Base-by-base conservation (phyloP, 2,797 vertebrate genomes). In the Esox lucius region DNA sequence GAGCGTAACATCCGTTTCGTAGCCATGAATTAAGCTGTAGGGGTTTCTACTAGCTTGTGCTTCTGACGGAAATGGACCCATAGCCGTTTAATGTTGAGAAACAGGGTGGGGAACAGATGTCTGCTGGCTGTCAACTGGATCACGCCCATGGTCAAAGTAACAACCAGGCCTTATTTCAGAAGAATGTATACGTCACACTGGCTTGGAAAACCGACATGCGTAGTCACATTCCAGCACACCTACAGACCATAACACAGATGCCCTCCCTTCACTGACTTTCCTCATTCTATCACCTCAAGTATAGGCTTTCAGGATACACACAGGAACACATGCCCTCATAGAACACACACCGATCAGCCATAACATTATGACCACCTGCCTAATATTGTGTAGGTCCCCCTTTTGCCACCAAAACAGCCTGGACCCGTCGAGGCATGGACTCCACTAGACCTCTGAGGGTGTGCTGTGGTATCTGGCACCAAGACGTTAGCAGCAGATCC, bases 111-210 rank as follows among this genome's bases (percentile, higher is more conserved):
- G 35, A 15, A 56, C 5, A 39, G 19, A 71, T 7, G n/a, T 42
- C 31, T 15, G 53, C 56, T 56, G 28, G 62, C 26, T 65, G 62
- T 66, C 64, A 72, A 80, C 66, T 75, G 74, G 68, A 72, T 79
- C 76, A 83, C 26, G 68, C 71, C 68, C 42, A 61, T 49, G 73
- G 66, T 49, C 56, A 61, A 77, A 51, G 67, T 19, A 9, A 59
- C 68, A 70, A 64, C 33, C 66, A 69, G 73, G 66, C 75, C 68
- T 48, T 74, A 33, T 82, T 59, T 82, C 69, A 64, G n/a, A 59
- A 31, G 22, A 70, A 70, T 11, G 6, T 24, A 0, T n/a, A 11
- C 5, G 67, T 3, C 22, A 66, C 35, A 15, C 22, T 24, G 61
- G 61, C 13, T 66, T 33, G 31, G 28, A 66, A 4, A 17, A 51